Evolutionary conservation across 2,113 vertebrate genomes (phyloP), one percentile per base, ranked within the genome.

Genomic region (Shinisaurus crocodilurus): DNA sequence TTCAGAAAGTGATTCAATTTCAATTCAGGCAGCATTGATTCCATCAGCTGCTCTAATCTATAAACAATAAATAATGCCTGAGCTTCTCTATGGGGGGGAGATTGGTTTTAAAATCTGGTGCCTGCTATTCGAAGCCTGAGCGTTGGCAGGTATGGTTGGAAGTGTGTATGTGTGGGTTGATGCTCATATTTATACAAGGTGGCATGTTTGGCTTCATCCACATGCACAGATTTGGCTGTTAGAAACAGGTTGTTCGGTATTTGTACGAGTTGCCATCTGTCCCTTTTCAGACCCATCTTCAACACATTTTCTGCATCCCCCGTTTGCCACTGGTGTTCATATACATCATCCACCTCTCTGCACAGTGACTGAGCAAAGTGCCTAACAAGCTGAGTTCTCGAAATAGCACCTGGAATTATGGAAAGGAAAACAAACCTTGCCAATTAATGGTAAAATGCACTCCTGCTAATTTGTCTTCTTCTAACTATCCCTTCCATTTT

Each of bases 381-480:
- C 74, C 0, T 27, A 0, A 9, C 82, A 91, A 89, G 80, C 88
- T 0, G 60, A 92, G 79, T 48, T 12, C 85, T 88, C 82, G 67
- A 91, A 70, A 67, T 5, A 85, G 83, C 93, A 92, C 91, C 88
- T 91, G 88, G 85, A 34, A 16, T 82, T 48, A 84, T 81, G 79
- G 77, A 63, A 76, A 13, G 82, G 2, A 25, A 92, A 85, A 83
- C 85, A 88, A 88, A 81, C 43, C 70, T 91, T 91, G 83, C 83
- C 90, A 93, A 85, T 93, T 90, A 93, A 54, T 85, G 23, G 72
- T 54, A 65, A 89, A 93, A 94, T 63, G 80, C 90, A 57, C 90
- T 91, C 92, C 70, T 74, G 85, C 60, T 95, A 95, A 93, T 94
- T 91, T 60, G 37, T 74, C 87, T 91, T 76, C 54, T 88, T 79